Evolutionary conservation across 2,797 vertebrate genomes (phyloP).

Genomic region (Bradypus variegatus): DNA sequence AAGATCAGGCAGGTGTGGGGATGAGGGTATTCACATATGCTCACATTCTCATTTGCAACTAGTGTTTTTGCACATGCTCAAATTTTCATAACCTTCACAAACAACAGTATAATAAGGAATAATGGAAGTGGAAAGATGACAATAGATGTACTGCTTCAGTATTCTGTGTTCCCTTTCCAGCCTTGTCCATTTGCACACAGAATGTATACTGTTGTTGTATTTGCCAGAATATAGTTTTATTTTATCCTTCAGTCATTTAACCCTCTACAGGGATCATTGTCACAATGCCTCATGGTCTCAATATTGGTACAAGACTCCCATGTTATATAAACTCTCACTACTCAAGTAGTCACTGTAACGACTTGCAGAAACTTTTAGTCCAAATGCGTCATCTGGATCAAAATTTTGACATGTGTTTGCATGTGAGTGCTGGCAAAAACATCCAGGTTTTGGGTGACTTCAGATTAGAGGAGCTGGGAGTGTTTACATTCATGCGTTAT

Average conservation of each 20-base stretch:
- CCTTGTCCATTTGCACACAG: background rate
- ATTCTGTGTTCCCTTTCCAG: background rate
- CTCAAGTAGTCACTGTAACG: background rate
- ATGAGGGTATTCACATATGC: background rate
- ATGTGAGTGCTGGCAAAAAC: background rate
- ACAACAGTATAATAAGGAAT: background rate
- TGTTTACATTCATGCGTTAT: background rate
- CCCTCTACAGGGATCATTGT: background rate
- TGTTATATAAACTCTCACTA: background rate
- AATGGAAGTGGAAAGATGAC: background rate
- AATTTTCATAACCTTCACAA: background rate
- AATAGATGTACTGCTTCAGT: background rate
- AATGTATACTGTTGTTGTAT: background rate
- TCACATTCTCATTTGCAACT: background rate
- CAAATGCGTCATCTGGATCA: background rate
- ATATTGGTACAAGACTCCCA: background rate
- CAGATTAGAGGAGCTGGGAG: background rate
- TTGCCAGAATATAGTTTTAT: background rate
- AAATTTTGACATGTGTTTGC: background rate
- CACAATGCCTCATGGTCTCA: background rate
- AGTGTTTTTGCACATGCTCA: background rate
- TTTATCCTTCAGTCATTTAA: background rate
- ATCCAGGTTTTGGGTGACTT: background rate
- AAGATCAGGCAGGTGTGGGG: background rate
- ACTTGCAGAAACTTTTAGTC: slow-evolving; percentile 2